phyloP scores from a whole-genome alignment of 2,113 vertebrate species.

The Solea solea region DNA sequence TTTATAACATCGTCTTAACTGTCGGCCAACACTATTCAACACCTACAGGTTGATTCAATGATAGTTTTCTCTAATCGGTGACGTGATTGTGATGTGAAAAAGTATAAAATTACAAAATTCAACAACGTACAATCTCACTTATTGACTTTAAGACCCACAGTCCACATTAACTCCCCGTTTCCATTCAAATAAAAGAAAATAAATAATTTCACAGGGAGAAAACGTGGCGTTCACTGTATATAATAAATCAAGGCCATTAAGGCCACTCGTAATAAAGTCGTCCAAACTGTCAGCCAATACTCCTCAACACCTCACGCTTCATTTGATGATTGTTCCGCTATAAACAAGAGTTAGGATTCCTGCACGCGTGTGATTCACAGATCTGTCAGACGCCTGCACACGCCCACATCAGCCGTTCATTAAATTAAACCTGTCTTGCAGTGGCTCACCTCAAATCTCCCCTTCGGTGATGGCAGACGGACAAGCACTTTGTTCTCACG shows the following conservation, averaged over 20 bases:
- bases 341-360: not conserved
- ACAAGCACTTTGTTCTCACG: not conserved
- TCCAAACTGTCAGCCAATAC: too few species aligned
- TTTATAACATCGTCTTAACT: too few species aligned
- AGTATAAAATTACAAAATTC: too few species aligned
- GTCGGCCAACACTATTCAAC: too few species aligned
- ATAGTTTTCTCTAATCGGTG: too few species aligned
- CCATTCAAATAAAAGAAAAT: not conserved
- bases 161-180: not conserved
- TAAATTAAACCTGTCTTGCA: not conserved
- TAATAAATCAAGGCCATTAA: not conserved
- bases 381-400: not conserved
- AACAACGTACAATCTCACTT: too few species aligned
- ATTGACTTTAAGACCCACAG: not conserved
- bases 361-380: not conserved
- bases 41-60: too few species aligned
- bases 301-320: too few species aligned
- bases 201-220: not conserved
- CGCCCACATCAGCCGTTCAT: not conserved
- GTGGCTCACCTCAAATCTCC: not conserved
- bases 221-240: not conserved
- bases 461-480: too few species aligned
- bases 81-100: too few species aligned
- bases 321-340: not conserved
- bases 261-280: too few species aligned